Conservation (phyloP, 1,140 invertebrate species). For the Drosophila kohkoa region DNA sequence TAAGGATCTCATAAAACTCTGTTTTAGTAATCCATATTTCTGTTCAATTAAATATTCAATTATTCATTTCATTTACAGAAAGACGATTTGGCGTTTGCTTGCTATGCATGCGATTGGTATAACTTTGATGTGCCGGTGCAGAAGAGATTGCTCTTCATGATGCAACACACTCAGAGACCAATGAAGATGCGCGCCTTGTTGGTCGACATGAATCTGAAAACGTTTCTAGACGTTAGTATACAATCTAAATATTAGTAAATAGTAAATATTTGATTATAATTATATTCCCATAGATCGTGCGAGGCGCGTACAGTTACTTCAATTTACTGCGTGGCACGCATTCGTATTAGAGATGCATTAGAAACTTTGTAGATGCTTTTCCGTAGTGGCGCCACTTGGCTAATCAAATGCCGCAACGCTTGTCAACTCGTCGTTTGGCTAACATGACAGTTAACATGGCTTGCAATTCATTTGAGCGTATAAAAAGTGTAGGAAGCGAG, state of each 20-base stretch:
- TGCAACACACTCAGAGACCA: constrained; percentile 67
- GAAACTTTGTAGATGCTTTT: not conserved
- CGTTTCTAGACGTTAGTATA: constrained; percentile 65
- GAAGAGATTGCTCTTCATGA: constrained; percentile 57
- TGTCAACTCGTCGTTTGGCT: constrained; percentile 72
- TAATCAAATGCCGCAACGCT: constrained; percentile 67
- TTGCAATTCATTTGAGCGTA: constrained; percentile 67
- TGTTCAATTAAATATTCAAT: not conserved
- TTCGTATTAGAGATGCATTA: constrained; percentile 51
- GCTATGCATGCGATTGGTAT: constrained; percentile 69
- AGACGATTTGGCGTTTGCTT: constrained; percentile 58
- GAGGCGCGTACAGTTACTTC: constrained; percentile 77
- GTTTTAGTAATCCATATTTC: not conserved
- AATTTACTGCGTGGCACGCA: constrained; percentile 71
- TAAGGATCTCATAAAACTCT: too few relatives aligned
- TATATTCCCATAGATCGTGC: constrained; percentile 55
- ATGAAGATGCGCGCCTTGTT: constrained; percentile 68
- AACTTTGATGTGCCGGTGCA: constrained; percentile 54
- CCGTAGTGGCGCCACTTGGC: constrained; percentile 3
- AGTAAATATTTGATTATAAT: not conserved
- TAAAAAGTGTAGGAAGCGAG: constrained; percentile 7
- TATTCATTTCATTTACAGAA: constrained; percentile 46
- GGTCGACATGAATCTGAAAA: constrained; percentile 69
- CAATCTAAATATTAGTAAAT: not conserved
- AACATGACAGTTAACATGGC: constrained; percentile 80